Conservation (phyloP, 2,113 vertebrate species). For the Oncorhynchus mykiss region DNA sequence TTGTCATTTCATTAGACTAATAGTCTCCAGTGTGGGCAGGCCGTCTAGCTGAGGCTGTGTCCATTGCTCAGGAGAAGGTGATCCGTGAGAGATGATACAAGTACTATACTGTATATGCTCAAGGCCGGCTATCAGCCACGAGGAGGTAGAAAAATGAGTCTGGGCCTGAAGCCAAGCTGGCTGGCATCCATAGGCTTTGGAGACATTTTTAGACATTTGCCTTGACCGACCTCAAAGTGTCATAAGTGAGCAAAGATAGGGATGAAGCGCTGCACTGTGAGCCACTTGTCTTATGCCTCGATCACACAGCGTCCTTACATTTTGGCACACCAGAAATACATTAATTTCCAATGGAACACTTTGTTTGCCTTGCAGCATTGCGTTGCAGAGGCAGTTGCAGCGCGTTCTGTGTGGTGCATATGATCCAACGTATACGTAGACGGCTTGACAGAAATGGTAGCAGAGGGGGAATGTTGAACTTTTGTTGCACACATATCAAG, state of each 20-base stretch:
- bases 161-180: conserved; percentile 62
- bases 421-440: too few relatives aligned
- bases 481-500: too few relatives aligned
- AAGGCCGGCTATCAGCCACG: conserved; percentile 57
- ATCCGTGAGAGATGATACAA: conserved; percentile 35
- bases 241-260: conserved; percentile 58
- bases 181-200: conserved; percentile 16
- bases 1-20: conserved; percentile 62
- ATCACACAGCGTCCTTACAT: too few relatives aligned
- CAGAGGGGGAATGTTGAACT: too few relatives aligned
- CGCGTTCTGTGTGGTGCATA: too few relatives aligned
- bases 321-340: too few relatives aligned
- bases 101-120: too few relatives aligned
- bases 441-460: too few relatives aligned
- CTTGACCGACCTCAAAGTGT: conserved; percentile 72
- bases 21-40: conserved; percentile 58
- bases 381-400: too few relatives aligned
- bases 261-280: conserved; percentile 52
- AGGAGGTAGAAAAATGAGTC: conserved; percentile 28
- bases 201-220: conserved; percentile 73
- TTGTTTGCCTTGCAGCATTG: too few relatives aligned
- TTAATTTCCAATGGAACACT: too few relatives aligned
- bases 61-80: conserved; percentile 64
- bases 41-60: conserved; percentile 50
- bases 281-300: conserved; percentile 33